Percentiles rank a stretch among this genome's conserved stretches.
phyloP scores from a whole-genome alignment of 2,113 vertebrate genomes.

The Nesoenas mayeri region DNA sequence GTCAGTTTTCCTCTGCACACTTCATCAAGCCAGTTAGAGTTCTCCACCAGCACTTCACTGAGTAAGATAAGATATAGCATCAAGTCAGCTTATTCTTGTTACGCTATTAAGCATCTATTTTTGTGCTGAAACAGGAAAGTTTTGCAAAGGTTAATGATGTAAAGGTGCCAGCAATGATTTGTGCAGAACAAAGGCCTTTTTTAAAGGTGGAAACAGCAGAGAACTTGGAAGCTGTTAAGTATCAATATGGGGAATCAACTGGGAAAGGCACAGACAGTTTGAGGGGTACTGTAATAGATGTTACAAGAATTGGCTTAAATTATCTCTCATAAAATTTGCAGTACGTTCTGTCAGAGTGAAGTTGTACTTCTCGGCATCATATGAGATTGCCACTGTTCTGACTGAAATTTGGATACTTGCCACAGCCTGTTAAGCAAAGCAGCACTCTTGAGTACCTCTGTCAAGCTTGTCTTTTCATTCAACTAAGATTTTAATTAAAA shows the following conservation, averaged over 20 bases:
- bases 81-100: background rate
- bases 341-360: background rate
- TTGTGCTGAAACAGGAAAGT: background rate
- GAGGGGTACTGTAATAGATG: background rate
- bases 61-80: background rate
- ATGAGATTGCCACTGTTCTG: background rate
- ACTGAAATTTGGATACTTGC: background rate
- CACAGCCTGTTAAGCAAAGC: background rate
- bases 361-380: background rate
- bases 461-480: background rate
- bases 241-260: background rate
- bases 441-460: background rate
- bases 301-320: constrained; percentile 5
- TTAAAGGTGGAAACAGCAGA: background rate
- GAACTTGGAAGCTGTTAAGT: background rate
- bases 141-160: background rate
- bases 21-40: background rate
- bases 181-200: background rate
- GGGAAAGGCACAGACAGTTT: background rate
- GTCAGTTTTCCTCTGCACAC: background rate
- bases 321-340: constrained; percentile 13
- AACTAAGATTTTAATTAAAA: background rate
- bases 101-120: accelerated
- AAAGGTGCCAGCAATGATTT: background rate
- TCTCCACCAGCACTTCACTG: background rate